Evolutionary conservation across 2,888 invertebrate genomes (phyloP).

Genomic region (Apeira syringaria): DNA sequence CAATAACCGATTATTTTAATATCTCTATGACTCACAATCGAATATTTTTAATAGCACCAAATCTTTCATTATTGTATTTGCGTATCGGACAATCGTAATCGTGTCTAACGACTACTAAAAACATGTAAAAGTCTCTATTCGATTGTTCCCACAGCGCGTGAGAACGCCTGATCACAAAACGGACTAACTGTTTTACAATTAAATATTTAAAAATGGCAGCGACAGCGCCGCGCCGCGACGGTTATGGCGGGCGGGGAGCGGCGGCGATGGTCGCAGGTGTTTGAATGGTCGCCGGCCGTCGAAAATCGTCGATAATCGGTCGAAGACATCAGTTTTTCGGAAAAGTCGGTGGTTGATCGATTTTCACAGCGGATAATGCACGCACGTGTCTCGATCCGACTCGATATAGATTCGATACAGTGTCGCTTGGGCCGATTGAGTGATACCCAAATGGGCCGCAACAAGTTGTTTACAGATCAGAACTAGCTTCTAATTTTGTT

Average conservation of each 20-base stretch:
- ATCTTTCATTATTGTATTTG: constrained; percentile 50
- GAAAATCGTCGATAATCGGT: constrained; percentile 70
- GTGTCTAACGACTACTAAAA: constrained; percentile 55
- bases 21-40: constrained; percentile 30
- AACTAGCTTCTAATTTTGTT: constrained; percentile 30
- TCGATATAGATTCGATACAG: constrained; percentile 58
- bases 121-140: constrained; percentile 54
- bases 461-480: constrained; percentile 47
- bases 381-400: constrained; percentile 68
- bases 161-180: constrained; percentile 69
- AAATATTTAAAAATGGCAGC: constrained; percentile 65
- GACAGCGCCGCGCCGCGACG: constrained; percentile 70
- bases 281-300: constrained; percentile 47
- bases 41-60: constrained; percentile 37
- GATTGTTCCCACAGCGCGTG: constrained; percentile 77
- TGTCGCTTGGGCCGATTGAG: constrained; percentile 49
- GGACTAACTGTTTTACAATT: constrained; percentile 73
- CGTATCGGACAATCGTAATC: constrained; percentile 64
- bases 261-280: constrained; percentile 68
- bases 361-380: constrained; percentile 79
- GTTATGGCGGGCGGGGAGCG: constrained; percentile 64
- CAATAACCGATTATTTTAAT: constrained; percentile 29
- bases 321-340: constrained; percentile 66
- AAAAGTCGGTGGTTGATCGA: constrained; percentile 70
- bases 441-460: constrained; percentile 34